Evolutionary conservation across 2,888 invertebrate species (phyloP).

Genomic region (Linnaemya vulpina): DNA sequence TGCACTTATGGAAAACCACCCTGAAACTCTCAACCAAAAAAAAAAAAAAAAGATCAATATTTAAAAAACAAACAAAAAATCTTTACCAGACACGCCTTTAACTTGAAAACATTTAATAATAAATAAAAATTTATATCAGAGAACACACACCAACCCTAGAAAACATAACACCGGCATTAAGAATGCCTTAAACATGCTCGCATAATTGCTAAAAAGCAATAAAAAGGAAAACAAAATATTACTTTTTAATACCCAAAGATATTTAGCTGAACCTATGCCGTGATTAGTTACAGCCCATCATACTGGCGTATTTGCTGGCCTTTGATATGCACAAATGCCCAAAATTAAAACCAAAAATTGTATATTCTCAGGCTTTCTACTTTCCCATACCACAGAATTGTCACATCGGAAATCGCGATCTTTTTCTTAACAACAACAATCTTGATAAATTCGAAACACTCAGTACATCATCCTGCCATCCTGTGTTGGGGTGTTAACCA

Average conservation of each 20-base stretch:
- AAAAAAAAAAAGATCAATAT: constrained; percentile 57
- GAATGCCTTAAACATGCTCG: constrained; percentile 62
- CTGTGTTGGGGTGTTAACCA: constrained; percentile 52
- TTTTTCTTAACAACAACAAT: constrained; percentile 48
- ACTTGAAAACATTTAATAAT: constrained; percentile 32
- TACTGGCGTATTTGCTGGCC: constrained; percentile 7
- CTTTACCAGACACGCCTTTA: constrained; percentile 60
- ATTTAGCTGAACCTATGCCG: constrained; percentile 68
- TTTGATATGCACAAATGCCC: neutral
- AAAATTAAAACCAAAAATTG: constrained; percentile 1
- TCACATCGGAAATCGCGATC: constrained; percentile 63
- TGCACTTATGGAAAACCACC: constrained; percentile 36
- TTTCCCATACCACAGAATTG: constrained; percentile 66
- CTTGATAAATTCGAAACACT: constrained; percentile 61
- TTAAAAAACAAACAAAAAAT: constrained; percentile 59
- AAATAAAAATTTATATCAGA: constrained; percentile 7
- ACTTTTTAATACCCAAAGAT: constrained; percentile 68
- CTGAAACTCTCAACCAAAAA: constrained; percentile 14
- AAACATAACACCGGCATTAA: neutral
- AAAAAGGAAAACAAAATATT: constrained; percentile 51
- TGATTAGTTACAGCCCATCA: constrained; percentile 68
- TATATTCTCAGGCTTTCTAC: constrained; percentile 47
- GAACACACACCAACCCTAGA: constrained; percentile 26
- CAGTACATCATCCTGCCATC: constrained; percentile 38
- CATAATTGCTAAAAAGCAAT: constrained; percentile 52